Conservation (phyloP, 1,140 invertebrate genomes). For the Drosophila kurseongensis region DNA sequence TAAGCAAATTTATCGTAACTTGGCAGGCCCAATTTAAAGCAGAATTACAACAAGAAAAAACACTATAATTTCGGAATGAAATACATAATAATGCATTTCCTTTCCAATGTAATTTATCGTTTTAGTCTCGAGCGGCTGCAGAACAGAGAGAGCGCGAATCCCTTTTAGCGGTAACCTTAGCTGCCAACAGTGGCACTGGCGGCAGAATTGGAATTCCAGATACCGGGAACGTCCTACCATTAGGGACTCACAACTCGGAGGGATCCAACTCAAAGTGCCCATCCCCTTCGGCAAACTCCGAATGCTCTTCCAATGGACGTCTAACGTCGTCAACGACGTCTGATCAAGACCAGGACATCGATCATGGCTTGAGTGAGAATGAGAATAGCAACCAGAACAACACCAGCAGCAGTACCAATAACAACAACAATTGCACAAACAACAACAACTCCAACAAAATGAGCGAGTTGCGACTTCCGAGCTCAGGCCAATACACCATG, state of each 20-base stretch:
- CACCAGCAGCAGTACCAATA: constrained; percentile 41
- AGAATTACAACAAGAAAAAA: too few species aligned
- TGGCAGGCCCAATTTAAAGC: too few species aligned
- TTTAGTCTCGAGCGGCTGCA: constrained; percentile 91
- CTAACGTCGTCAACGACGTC: constrained; percentile 91
- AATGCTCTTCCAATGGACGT: constrained; percentile 92
- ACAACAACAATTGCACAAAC: constrained; percentile 47
- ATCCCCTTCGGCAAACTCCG: constrained; percentile 92
- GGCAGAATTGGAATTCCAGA: constrained; percentile 21
- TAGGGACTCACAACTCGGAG: constrained; percentile 41
- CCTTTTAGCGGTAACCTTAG: constrained; percentile 89
- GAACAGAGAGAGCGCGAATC: constrained; percentile 93
- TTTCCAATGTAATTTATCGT: neutral
- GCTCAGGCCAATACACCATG: constrained; percentile 88
- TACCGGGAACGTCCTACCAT: constrained; percentile 84
- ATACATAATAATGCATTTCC: neutral
- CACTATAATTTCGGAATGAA: too few species aligned
- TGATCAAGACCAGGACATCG: constrained; percentile 86
- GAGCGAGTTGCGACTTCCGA: constrained; percentile 77
- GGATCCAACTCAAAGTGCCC: constrained; percentile 88
- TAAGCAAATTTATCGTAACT: too few species aligned
- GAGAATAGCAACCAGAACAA: constrained; percentile 84
- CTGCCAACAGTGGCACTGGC: constrained; percentile 84
- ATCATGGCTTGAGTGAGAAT: constrained; percentile 85
- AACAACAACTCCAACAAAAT: constrained; percentile 66